Conservation (phyloP, 2,888 invertebrate genomes). For the Selenia dentaria region DNA sequence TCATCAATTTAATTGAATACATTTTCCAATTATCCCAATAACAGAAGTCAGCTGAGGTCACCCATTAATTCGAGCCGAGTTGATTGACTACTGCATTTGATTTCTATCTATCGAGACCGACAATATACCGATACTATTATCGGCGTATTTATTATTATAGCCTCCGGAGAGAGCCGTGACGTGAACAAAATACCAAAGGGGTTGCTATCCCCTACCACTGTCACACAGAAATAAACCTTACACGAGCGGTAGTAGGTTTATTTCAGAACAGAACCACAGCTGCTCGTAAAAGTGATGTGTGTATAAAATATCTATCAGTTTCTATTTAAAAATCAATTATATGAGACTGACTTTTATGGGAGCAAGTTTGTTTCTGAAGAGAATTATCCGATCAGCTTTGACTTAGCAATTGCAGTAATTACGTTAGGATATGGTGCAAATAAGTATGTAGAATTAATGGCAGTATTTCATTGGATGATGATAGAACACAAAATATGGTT, state of each 20-base stretch:
- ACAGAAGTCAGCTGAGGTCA: no score
- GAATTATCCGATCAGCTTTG: constrained; percentile 2
- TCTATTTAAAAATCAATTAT: constrained; percentile 27
- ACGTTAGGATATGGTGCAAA: no score
- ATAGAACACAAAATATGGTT: no score
- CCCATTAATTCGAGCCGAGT: no score
- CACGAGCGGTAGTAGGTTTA: constrained; percentile 4
- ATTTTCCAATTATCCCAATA: no score
- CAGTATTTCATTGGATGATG: no score
- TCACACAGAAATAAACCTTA: constrained; percentile 18
- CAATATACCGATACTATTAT: constrained; percentile 33
- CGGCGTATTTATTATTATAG: constrained; percentile 38
- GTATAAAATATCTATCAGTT: constrained; percentile 18
- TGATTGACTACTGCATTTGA: constrained; percentile 8
- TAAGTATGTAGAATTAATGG: no score
- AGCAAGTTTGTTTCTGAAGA: constrained; percentile 12
- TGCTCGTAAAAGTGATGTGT: constrained; percentile 10
- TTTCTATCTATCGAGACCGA: constrained; percentile 17
- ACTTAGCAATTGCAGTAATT: neutral
- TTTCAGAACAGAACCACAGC: neutral
- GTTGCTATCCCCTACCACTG: constrained; percentile 13
- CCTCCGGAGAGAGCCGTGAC: constrained; percentile 29
- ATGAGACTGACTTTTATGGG: constrained; percentile 6
- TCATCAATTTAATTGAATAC: no score
- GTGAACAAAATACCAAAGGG: constrained; percentile 34